Conservation (phyloP, 2,797 vertebrate species). For the Sebastes diploproa region DNA sequence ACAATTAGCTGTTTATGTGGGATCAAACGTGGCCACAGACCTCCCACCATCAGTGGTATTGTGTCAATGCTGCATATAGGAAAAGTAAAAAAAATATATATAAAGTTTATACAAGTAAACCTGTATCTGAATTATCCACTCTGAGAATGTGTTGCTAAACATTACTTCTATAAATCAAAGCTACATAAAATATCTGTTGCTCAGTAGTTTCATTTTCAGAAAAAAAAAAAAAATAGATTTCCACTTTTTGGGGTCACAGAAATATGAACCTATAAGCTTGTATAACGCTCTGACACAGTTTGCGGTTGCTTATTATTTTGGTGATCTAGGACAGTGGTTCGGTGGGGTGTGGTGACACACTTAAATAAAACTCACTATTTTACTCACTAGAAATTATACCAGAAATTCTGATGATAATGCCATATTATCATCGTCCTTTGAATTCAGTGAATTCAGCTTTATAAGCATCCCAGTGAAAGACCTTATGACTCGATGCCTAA, state of each 20-base stretch:
- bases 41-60: neutral
- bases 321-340: conserved; percentile 12
- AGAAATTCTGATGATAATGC: neutral
- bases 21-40: neutral
- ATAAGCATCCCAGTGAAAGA: neutral
- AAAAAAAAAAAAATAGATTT: neutral
- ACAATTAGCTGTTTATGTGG: neutral
- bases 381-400: neutral
- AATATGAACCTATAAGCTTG: neutral
- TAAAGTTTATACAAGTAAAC: neutral
- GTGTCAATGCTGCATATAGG: neutral
- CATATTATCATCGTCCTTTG: neutral
- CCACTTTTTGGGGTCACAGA: neutral
- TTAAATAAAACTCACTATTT: neutral
- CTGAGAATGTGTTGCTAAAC: neutral
- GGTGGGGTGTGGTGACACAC: neutral
- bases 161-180: neutral
- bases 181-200: neutral
- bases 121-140: neutral
- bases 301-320: neutral
- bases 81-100: neutral
- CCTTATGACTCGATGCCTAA: too few relatives aligned
- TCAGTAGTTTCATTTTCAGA: neutral
- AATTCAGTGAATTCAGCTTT: neutral
- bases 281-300: neutral